Percentiles rank a stretch among this genome's conserved stretches.
phyloP scores from a whole-genome alignment of 2,888 invertebrate genomes.

The Hydrotaea diabolus region DNA sequence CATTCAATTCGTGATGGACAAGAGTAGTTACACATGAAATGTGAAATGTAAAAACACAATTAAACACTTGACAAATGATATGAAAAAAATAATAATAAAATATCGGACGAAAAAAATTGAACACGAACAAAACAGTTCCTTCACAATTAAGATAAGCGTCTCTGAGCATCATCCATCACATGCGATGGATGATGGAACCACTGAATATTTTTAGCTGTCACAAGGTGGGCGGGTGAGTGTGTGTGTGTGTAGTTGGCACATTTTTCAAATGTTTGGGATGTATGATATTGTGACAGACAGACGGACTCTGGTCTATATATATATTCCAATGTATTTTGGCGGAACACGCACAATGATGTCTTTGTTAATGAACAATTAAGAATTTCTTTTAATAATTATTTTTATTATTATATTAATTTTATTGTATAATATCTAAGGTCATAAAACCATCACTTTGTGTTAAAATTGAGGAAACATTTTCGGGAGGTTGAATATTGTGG shows the following conservation, averaged over 20 bases:
- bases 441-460: background rate
- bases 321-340: background rate
- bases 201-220: background rate
- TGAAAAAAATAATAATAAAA: constrained; percentile 17
- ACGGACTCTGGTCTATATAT: background rate
- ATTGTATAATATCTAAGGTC: background rate
- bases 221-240: background rate
- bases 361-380: constrained; percentile 8
- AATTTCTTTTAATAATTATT: background rate
- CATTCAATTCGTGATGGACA: no score
- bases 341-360: background rate
- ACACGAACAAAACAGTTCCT: background rate
- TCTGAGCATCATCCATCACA: background rate
- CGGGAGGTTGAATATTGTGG: background rate
- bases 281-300: background rate
- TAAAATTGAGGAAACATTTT: background rate
- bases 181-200: background rate
- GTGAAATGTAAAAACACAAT: constrained; percentile 60
- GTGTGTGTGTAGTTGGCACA: no score
- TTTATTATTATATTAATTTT: background rate
- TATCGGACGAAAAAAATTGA: constrained; percentile 30
- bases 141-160: background rate
- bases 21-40: background rate
- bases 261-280: no score
- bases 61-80: constrained; percentile 56